Conservation (phyloP, 2,888 invertebrate species). For the Caenorhabditis sulstoni region DNA sequence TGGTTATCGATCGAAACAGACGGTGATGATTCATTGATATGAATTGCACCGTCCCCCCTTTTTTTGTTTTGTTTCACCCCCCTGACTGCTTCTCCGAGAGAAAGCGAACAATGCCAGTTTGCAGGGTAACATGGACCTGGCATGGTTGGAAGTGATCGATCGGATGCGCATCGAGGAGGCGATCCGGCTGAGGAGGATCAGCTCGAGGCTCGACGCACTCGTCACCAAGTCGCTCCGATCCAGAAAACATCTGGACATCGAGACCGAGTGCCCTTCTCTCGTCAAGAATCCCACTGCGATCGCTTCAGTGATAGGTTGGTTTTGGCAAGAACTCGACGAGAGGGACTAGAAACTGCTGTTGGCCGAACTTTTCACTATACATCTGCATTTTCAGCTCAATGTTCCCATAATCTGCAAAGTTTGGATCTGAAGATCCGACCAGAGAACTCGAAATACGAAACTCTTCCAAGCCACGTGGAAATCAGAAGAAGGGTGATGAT, state of each 20-base stretch:
- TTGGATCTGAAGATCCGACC: conserved; percentile 39
- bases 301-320: conserved; percentile 46
- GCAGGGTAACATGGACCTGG: conserved; percentile 50
- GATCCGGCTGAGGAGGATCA: conserved; percentile 32
- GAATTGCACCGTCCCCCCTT: conserved; percentile 3
- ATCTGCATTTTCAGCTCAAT: conserved; percentile 16
- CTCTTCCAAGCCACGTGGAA: conserved; percentile 34
- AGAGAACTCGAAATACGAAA: conserved; percentile 17
- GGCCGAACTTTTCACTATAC: neutral
- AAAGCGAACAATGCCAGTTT: neutral
- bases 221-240: conserved; percentile 35
- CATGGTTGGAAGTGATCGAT: conserved; percentile 51
- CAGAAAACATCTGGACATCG: conserved; percentile 34
- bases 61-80: neutral
- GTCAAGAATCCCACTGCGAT: conserved; percentile 22
- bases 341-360: too few relatives aligned
- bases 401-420: conserved; percentile 30
- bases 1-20: conserved; percentile 24
- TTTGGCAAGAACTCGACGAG: too few relatives aligned
- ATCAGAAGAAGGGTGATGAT: conserved; percentile 21
- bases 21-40: conserved; percentile 28
- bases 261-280: conserved; percentile 36
- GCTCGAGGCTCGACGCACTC: conserved; percentile 17
- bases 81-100: neutral
- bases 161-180: conserved; percentile 40